A percentile compares a stretch with the other conserved stretches of the same genome.
Conservation (phyloP, 2,888 invertebrate genomes). For the Endotricha flammealis region DNA sequence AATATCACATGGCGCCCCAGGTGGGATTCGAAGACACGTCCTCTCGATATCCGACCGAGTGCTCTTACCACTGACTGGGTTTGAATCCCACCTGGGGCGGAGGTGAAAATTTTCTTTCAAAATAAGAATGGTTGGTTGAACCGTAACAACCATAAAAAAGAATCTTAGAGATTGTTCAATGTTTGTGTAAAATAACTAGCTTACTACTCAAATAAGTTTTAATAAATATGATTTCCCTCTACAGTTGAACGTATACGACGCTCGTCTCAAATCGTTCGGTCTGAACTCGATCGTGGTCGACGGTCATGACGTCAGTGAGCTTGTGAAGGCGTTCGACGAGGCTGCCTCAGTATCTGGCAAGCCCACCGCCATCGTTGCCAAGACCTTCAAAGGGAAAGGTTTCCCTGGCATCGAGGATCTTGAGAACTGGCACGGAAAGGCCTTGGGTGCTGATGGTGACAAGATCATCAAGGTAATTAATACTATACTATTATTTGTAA, state of each 20-base stretch:
- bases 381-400: conserved; percentile 96
- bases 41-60: too few species aligned
- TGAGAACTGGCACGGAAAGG: conserved; percentile 99
- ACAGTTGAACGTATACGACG: conserved; percentile 87
- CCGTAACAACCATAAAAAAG: too few species aligned
- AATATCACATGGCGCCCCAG: too few species aligned
- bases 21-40: too few species aligned
- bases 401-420: conserved; percentile 94
- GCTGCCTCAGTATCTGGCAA: conserved; percentile 85
- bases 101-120: too few species aligned
- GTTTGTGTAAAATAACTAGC: too few species aligned
- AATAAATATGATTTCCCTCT: too few species aligned
- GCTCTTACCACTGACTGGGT: too few species aligned
- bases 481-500: not conserved
- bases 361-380: conserved; percentile 96
- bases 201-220: too few species aligned
- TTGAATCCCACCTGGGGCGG: too few species aligned
- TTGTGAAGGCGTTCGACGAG: conserved; percentile 92
- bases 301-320: conserved; percentile 95
- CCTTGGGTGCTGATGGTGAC: conserved; percentile 90
- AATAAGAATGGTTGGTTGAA: too few species aligned
- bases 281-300: conserved; percentile 95
- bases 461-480: conserved; percentile 77
- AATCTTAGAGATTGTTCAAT: too few species aligned
- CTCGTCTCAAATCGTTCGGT: conserved; percentile 93